Evolutionary conservation across 2,797 vertebrate species (phyloP).

Genomic region (Oryzias dopingdopingensis): DNA sequence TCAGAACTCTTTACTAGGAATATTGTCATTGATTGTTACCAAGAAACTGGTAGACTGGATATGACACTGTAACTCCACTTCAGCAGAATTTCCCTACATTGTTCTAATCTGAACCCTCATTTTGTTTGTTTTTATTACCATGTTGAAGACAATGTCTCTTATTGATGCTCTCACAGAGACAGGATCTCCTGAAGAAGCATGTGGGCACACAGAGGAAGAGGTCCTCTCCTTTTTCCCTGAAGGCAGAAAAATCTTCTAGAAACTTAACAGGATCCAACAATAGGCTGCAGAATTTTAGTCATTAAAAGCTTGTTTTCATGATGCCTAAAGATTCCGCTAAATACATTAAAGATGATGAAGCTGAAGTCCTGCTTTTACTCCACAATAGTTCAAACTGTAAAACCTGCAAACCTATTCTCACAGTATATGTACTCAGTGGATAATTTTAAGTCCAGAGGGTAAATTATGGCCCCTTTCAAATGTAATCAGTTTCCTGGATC

Average conservation of each 20-base stretch:
- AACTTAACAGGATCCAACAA: background rate
- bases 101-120: conserved; percentile 34
- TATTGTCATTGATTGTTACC: conserved; percentile 29
- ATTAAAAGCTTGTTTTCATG: no score
- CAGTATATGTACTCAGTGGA: conserved; percentile 10
- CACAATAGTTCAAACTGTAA: no score
- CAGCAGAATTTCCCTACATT: conserved; percentile 35
- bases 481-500: conserved; percentile 32
- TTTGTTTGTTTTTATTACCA: conserved; percentile 4
- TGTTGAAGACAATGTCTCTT: conserved; percentile 18
- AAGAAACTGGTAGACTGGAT: conserved; percentile 31
- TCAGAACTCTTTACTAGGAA: conserved; percentile 27
- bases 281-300: no score
- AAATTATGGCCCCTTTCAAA: conserved; percentile 31
- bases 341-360: background rate
- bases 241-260: conserved; percentile 15
- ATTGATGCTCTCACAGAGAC: conserved; percentile 27
- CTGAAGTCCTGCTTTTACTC: background rate
- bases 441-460: conserved; percentile 8
- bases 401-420: background rate
- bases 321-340: no score
- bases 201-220: conserved; percentile 58
- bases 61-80: conserved; percentile 26
- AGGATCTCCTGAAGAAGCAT: conserved; percentile 49
- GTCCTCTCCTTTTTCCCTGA: conserved; percentile 43